Percentiles rank a stretch among this genome's conserved stretches.
phyloP scores from a whole-genome alignment of 2,888 invertebrate genomes.

The Spilarctia lutea region DNA sequence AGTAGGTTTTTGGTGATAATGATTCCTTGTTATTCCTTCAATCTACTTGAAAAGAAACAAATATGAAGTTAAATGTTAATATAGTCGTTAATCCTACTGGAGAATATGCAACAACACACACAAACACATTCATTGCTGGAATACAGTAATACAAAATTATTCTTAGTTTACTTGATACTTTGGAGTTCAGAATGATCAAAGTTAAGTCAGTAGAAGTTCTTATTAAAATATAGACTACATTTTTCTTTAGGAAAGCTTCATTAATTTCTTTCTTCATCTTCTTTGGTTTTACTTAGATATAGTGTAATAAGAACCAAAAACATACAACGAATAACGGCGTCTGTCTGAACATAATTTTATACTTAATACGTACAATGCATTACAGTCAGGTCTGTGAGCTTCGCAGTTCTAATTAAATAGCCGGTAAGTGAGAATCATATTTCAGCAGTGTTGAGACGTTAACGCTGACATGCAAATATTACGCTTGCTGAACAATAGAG shows the following conservation, averaged over 20 bases:
- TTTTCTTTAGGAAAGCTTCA: not conserved
- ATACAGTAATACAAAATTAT: too few species aligned
- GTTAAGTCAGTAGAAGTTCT: not conserved
- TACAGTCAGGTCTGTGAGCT: constrained; percentile 29
- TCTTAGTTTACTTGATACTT: not conserved
- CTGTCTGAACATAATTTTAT: constrained; percentile 17
- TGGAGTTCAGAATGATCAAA: not conserved
- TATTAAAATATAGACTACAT: not conserved
- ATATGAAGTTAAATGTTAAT: too few species aligned
- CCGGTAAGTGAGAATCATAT: constrained; percentile 70
- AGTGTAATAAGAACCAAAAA: not conserved
- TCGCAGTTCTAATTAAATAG: constrained; percentile 54
- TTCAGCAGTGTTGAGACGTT: constrained; percentile 62
- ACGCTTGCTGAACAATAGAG: constrained; percentile 64
- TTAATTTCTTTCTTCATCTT: not conserved
- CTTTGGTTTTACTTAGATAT: not conserved
- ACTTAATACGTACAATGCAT: constrained; percentile 37
- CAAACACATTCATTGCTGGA: too few species aligned
- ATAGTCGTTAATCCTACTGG: too few species aligned
- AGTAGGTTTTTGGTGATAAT: too few species aligned
- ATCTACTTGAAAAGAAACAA: too few species aligned
- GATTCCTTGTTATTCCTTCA: too few species aligned
- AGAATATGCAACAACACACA: too few species aligned
- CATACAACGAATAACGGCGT: not conserved
- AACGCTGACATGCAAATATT: constrained; percentile 67